phyloP scores from a whole-genome alignment of 1,140 invertebrate species.

The Drosophila arizonae region DNA sequence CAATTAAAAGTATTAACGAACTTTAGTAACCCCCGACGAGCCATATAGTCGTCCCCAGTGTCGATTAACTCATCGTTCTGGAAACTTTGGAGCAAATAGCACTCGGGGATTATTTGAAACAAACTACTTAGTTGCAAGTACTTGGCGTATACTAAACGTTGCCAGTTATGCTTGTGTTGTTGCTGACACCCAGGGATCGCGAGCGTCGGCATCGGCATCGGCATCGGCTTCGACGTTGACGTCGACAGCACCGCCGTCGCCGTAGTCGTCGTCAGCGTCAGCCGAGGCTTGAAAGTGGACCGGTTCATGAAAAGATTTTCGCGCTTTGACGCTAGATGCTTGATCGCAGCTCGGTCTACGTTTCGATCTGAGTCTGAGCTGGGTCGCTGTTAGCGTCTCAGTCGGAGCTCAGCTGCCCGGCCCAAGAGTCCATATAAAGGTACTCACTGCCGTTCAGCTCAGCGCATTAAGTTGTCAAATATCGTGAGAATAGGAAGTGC shows the following conservation, averaged over 20 bases:
- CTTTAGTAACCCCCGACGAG: slow-evolving; percentile 40
- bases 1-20: slow-evolving; percentile 22
- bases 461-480: slow-evolving; percentile 78
- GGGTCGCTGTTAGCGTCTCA: slow-evolving; percentile 22
- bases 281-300: slow-evolving; percentile 72
- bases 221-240: neutral
- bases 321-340: slow-evolving; percentile 63
- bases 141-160: slow-evolving; percentile 18
- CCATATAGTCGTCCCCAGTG: slow-evolving; percentile 3
- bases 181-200: slow-evolving; percentile 19
- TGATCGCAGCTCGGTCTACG: slow-evolving; percentile 46
- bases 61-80: slow-evolving; percentile 33
- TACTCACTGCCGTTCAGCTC: slow-evolving; percentile 61
- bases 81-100: neutral
- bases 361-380: slow-evolving; percentile 40
- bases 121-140: slow-evolving; percentile 37
- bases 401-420: slow-evolving; percentile 53
- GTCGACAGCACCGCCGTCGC: neutral
- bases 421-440: slow-evolving; percentile 79
- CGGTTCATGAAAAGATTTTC: slow-evolving; percentile 73
- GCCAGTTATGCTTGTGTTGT: slow-evolving; percentile 6
- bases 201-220: neutral
- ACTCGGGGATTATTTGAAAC: slow-evolving; percentile 4
- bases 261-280: slow-evolving; percentile 4
- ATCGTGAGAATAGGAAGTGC: slow-evolving; percentile 80